A percentile compares a stretch with the other conserved stretches of the same genome.
Evolutionary conservation across 35 echinoderm and acorn worm genomes (phyloP).

Genomic region (Acanthaster planci): DNA sequence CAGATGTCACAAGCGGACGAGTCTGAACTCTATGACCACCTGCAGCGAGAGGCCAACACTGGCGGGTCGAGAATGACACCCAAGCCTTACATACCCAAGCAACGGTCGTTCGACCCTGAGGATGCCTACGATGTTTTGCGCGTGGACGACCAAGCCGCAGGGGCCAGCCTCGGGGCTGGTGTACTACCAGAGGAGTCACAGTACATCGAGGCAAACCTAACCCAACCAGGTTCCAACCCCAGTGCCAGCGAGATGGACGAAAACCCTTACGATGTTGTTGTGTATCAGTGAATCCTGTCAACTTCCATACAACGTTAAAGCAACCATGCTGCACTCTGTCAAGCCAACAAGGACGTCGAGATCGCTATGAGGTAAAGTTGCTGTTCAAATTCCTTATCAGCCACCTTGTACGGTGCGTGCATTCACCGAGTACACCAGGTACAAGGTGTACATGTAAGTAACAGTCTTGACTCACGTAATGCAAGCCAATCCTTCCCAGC

Average conservation of each 20-base stretch:
- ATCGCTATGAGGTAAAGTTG: no score
- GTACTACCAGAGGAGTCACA: neutral
- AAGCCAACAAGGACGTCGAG: no score
- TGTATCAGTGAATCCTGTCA: neutral
- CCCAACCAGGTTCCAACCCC: neutral
- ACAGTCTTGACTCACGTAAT: no score
- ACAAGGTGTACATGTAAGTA: no score
- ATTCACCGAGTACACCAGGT: no score
- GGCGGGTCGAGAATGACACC: neutral
- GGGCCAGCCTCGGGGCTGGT: neutral
- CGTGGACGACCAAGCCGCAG: neutral
- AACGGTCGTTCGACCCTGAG: neutral
- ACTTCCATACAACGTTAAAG: no score
- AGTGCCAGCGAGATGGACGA: neutral
- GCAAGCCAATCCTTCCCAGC: no score
- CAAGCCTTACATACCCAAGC: neutral
- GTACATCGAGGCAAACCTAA: neutral
- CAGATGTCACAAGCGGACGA: neutral
- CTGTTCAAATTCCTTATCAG: no score
- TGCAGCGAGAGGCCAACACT: conserved; percentile 13
- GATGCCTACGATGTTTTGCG: neutral
- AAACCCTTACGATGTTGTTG: neutral
- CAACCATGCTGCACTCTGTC: no score
- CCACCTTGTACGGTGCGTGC: no score
- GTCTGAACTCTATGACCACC: conserved; percentile 44